Percentiles rank a stretch among this genome's conserved stretches.
Conservation (phyloP, 1,140 invertebrate species). For the Hetaerina americana region DNA sequence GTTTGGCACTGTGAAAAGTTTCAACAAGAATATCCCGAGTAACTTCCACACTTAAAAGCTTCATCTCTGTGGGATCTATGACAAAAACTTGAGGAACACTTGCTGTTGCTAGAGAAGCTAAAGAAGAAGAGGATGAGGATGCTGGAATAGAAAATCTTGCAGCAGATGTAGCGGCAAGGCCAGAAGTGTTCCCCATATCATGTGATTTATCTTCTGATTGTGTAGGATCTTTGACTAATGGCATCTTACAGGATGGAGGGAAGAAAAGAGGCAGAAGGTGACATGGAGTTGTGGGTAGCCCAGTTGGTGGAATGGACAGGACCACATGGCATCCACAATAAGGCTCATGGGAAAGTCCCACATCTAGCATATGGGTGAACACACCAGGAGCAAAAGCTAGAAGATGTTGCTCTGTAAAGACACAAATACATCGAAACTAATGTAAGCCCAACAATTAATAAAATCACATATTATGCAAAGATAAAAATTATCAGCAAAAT, state of each 20-base stretch:
- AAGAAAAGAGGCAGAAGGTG: conserved; percentile 44
- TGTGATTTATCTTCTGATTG: neutral
- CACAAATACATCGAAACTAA: conserved; percentile 2
- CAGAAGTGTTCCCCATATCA: no score
- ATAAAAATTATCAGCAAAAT: no score
- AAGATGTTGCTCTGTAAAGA: conserved; percentile 50
- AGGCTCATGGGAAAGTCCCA: conserved; percentile 64
- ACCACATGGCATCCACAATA: conserved; percentile 52
- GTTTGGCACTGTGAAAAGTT: conserved; percentile 48
- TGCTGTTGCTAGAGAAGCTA: neutral
- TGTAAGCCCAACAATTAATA: no score
- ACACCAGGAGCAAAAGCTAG: conserved; percentile 61
- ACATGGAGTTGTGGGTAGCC: conserved; percentile 34
- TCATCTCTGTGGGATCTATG: conserved; percentile 52
- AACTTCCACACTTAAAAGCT: conserved; percentile 49
- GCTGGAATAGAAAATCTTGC: neutral
- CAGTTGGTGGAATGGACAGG: conserved; percentile 14
- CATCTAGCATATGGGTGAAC: conserved; percentile 66
- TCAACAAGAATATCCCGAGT: conserved; percentile 46
- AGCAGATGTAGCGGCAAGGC: neutral
- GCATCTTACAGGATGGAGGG: neutral
- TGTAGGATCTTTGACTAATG: neutral
- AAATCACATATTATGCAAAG: no score
- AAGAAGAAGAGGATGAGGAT: neutral
- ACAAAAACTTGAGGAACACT: conserved; percentile 18